A percentile compares a stretch with the other conserved stretches of the same genome.
Conservation (phyloP, 1,140 invertebrate species). For the Sycophaga agraensis region DNA sequence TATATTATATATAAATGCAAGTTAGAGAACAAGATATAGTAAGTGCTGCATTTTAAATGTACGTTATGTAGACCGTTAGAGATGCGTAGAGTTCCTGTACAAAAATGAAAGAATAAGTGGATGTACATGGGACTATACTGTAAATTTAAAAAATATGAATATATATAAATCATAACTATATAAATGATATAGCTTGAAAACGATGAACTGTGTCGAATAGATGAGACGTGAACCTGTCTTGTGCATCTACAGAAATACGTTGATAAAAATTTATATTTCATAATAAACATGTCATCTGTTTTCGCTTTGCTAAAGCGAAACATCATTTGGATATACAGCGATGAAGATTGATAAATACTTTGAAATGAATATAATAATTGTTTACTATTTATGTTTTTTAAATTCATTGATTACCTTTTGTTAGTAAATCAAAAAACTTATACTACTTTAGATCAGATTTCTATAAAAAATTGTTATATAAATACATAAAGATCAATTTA, state of each 20-base stretch:
- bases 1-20: constrained; percentile 7
- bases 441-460: no score
- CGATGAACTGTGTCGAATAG: background rate
- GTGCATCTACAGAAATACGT: no score
- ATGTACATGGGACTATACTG: constrained; percentile 18
- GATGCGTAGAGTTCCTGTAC: constrained; percentile 18
- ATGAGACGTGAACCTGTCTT: background rate
- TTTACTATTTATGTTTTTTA: no score
- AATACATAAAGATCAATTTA: no score
- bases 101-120: constrained; percentile 4
- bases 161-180: constrained; percentile 9
- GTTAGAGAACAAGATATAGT: background rate
- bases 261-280: no score
- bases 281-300: background rate
- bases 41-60: background rate
- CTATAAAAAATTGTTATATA: no score
- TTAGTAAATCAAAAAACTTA: no score
- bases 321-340: background rate
- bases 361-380: background rate
- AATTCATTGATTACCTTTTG: no score
- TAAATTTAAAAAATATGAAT: constrained; percentile 25
- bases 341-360: constrained; percentile 8
- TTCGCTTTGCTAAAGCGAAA: background rate
- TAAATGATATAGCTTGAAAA: constrained; percentile 7
- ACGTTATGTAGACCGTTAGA: constrained; percentile 2